Conservation (phyloP, 2,113 vertebrate species). For the Paradoxurus hermaphroditus region DNA sequence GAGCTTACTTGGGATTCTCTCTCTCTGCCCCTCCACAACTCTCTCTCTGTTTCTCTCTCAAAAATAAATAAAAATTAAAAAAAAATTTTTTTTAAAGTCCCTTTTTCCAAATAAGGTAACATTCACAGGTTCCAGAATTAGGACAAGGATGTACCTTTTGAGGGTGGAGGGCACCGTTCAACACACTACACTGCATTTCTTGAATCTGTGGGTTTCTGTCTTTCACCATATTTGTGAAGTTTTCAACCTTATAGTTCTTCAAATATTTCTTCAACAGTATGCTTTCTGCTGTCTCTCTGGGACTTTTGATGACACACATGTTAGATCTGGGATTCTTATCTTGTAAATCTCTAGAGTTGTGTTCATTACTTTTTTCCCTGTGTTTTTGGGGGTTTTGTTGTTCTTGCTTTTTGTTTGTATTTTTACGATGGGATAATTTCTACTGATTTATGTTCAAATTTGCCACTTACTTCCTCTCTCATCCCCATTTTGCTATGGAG, state of each 20-base stretch:
- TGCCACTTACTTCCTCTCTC: not conserved
- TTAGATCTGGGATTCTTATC: not conserved
- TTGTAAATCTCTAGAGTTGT: not conserved
- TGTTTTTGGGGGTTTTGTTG: not conserved
- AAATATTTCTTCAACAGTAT: not conserved
- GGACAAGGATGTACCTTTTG: not conserved
- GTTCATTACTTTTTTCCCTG: not conserved
- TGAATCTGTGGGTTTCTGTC: slow-evolving; percentile 10
- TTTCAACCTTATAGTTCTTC: not conserved
- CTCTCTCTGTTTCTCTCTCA: too few relatives aligned
- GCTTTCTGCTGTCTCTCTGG: not conserved
- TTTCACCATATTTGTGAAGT: not conserved
- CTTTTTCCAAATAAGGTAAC: not conserved
- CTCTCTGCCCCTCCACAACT: too few relatives aligned
- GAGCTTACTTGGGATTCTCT: too few relatives aligned
- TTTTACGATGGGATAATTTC: not conserved
- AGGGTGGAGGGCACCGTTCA: not conserved
- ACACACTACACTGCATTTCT: not conserved
- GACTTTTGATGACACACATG: not conserved
- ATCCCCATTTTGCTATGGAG: not conserved
- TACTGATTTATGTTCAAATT: not conserved
- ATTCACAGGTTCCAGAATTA: not conserved
- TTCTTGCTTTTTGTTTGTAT: not conserved
- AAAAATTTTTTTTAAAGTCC: too few relatives aligned
- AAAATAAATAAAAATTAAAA: too few relatives aligned